Percentiles rank a stretch among this genome's conserved stretches.
Conservation (phyloP, 37 sponge, comb jelly and placozoan species). For the Halichondria panicea region DNA sequence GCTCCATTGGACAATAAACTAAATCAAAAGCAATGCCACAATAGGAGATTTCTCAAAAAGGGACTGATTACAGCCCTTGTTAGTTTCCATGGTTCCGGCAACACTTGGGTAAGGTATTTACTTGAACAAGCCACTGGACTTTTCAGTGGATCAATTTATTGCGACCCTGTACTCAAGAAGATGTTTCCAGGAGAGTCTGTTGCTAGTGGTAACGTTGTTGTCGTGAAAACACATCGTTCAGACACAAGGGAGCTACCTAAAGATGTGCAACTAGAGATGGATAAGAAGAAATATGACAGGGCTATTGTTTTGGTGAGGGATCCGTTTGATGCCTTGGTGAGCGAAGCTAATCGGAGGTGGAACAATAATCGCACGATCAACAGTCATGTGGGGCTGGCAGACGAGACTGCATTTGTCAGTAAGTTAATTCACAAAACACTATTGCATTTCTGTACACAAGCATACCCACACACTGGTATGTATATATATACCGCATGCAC, state of each 20-base stretch:
- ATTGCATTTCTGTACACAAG: background rate
- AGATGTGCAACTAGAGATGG: conserved; percentile 19
- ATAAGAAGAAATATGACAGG: conserved; percentile 35
- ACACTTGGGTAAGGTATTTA: conserved; percentile 75
- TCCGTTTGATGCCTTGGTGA: conserved; percentile 63
- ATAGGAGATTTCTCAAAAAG: conserved; percentile 35
- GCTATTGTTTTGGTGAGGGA: conserved; percentile 63
- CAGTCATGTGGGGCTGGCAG: conserved; percentile 53
- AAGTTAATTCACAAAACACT: background rate
- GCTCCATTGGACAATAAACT: background rate
- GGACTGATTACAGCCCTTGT: conserved; percentile 62
- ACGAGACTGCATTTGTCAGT: conserved; percentile 49
- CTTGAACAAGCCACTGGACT: conserved; percentile 76
- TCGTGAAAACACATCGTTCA: conserved; percentile 61
- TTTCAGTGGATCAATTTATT: conserved; percentile 79
- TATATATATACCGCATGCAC: too few species aligned
- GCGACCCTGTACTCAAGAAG: conserved; percentile 55
- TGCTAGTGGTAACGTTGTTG: conserved; percentile 58
- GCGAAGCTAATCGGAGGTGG: conserved; percentile 76
- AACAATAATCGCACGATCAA: conserved; percentile 13
- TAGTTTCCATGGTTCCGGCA: conserved; percentile 84
- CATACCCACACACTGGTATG: too few species aligned
- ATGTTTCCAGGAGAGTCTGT: conserved; percentile 62
- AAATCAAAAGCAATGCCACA: conserved; percentile 15
- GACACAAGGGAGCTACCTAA: conserved; percentile 24